Evolutionary conservation across 53 echinoderm and acorn worm genomes (phyloP), one percentile per base, ranked within the genome.

Genomic region (Arbacia lixula): DNA sequence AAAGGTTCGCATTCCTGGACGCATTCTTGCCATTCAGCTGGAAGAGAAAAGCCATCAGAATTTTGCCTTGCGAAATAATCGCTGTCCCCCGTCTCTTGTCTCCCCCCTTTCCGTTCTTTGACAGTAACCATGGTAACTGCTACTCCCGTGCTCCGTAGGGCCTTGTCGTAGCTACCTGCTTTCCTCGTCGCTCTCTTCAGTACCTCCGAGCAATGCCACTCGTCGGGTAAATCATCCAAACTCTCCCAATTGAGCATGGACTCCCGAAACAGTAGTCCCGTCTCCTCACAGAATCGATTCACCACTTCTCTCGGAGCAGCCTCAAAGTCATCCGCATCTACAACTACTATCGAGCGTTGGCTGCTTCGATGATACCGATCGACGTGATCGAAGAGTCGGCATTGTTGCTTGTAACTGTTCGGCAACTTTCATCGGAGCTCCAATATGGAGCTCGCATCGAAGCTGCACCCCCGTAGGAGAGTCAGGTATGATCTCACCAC

Each of bases 341-440:
- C 33, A 40, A 74, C 74, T 1, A 28, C 8, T 9, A 74, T 74
- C n/a, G n/a, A 12, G 1, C 33, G 30, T 46, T 74, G 74, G 32
- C 10, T 21, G 8, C 32, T 34, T 17, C 28, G 54, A 46, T 46
- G n/a, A n/a, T n/a, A n/a, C 43, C 29, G 41, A 2, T 3, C 16
- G 11, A 74, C 14, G 41, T 43, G 58, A 27, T 77, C 78, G 30
- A 57, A 77, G 26, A 77, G 40, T 21, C 25, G 5, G 35, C 78
- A 77, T n/a, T 77, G 84, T 26, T 84, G 84, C 53, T 25, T 51
- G 60, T 53, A 66, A 38, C 84, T 67, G 54, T 84, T 66, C 2
- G 68, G 68, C 26, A 84, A 19, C 27, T 66, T 66, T 30, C 12
- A 27, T 36, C 66, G 51, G 35, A 84, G 37, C 19, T 84, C 68